phyloP scores from a whole-genome alignment of 1,140 invertebrate species.

The Trinorchestia longiramus region DNA sequence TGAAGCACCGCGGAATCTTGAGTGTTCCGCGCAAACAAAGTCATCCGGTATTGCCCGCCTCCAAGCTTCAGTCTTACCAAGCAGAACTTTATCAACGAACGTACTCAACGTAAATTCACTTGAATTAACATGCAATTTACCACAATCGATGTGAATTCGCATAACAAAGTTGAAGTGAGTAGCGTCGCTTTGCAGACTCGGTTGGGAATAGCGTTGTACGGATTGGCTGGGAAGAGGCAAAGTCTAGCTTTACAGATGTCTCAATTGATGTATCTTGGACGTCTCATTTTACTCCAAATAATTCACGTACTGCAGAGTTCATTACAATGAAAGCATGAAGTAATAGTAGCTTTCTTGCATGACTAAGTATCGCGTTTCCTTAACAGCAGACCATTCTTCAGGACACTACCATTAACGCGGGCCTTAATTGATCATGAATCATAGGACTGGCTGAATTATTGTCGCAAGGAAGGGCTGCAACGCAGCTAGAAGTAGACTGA shows the following conservation, averaged over 20 bases:
- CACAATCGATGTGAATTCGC: not conserved
- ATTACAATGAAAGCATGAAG: not conserved
- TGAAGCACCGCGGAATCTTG: not conserved
- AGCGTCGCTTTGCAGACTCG: not conserved
- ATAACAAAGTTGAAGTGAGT: not conserved
- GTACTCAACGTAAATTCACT: not conserved
- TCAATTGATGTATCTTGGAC: not conserved
- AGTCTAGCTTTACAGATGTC: not conserved
- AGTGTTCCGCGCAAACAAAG: conserved; percentile 11
- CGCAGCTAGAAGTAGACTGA: not conserved
- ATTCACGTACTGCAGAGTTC: not conserved
- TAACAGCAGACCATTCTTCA: not conserved
- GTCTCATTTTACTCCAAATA: not conserved
- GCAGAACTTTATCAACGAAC: not conserved
- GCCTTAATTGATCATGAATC: not conserved
- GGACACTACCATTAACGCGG: not conserved
- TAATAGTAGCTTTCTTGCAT: not conserved
- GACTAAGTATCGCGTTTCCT: not conserved
- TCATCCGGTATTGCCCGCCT: conserved; percentile 1
- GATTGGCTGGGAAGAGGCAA: not conserved
- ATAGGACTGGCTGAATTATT: not conserved
- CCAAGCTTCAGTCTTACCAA: not conserved
- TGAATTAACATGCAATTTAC: not conserved
- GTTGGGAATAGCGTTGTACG: not conserved
- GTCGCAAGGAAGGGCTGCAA: not conserved